Evolutionary conservation across 2,113 vertebrate species (phyloP).

Genomic region (Leptobrachium ailaonicum): DNA sequence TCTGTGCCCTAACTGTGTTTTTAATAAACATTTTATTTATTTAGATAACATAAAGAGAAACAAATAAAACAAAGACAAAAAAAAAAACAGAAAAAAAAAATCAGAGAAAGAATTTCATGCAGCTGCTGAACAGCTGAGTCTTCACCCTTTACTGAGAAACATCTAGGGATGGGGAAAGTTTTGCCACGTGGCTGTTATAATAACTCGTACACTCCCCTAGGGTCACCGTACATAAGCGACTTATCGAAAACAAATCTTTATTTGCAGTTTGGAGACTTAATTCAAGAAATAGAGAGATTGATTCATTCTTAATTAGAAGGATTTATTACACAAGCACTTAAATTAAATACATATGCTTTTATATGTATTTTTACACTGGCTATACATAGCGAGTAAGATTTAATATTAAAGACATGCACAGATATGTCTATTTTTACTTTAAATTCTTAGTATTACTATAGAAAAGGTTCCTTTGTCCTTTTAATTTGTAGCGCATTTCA

Average conservation of each 20-base stretch:
- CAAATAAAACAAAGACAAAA: constrained; percentile 36
- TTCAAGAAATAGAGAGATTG: neutral
- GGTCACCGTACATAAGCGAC: constrained; percentile 45
- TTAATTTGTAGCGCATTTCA: too few species aligned
- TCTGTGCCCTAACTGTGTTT: constrained; percentile 56
- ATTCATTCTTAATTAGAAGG: neutral
- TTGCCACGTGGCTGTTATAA: constrained; percentile 53
- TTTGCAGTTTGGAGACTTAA: neutral
- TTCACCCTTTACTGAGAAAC: constrained; percentile 48
- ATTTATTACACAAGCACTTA: too few species aligned
- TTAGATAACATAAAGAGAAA: constrained; percentile 41
- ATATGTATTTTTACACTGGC: too few species aligned
- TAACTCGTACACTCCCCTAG: constrained; percentile 52
- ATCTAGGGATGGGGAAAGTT: constrained; percentile 52
- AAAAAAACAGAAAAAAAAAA: neutral
- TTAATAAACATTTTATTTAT: constrained; percentile 54
- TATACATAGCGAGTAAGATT: too few species aligned
- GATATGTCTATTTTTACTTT: too few species aligned
- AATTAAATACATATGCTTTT: too few species aligned
- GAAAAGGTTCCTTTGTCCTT: too few species aligned
- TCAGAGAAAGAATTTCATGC: constrained; percentile 23
- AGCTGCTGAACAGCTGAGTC: constrained; percentile 51
- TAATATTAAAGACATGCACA: too few species aligned
- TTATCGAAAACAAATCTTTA: too few species aligned
- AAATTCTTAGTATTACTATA: too few species aligned